These are phyloP conservation scores for Parus major DNA, from an alignment of 2,113 vertebrate species.

Conservation along the genomic window DNA sequence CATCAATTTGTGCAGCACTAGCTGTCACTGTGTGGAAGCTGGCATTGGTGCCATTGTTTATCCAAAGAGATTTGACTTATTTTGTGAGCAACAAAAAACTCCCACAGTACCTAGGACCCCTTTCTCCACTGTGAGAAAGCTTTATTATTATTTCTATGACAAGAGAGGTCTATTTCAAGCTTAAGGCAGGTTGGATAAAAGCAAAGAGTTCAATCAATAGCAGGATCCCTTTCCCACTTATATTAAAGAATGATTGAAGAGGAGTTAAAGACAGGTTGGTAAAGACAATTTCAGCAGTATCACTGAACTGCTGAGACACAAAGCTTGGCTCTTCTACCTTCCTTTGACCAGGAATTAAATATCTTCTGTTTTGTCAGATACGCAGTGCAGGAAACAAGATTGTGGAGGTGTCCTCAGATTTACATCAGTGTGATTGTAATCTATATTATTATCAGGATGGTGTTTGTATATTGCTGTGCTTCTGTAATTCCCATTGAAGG, in stretches of 20 bases:
- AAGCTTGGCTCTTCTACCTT: background rate
- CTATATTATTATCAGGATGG: background rate
- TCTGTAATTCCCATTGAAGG: background rate
- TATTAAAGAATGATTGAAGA: background rate
- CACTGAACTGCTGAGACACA: background rate
- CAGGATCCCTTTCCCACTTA: background rate
- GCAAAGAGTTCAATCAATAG: background rate
- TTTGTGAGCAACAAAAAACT: background rate
- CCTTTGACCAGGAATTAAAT: background rate
- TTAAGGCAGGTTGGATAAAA: constrained; percentile 11
- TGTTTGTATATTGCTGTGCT: background rate
- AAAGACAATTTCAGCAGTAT: background rate
- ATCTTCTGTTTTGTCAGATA: background rate
- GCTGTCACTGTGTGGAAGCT: background rate
- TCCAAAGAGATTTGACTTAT: background rate
- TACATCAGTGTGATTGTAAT: background rate
- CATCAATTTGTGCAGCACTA: constrained; percentile 43
- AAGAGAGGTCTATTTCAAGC: constrained; percentile 16
- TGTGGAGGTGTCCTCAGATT: background rate
- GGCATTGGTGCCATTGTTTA: background rate
- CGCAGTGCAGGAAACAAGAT: background rate
- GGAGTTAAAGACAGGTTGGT: background rate
- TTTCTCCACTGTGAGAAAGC: background rate
- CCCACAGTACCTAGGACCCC: background rate
- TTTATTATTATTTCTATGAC: constrained; percentile 31